Conservation (phyloP, 2,888 invertebrate genomes). For the Arctia plantaginis region DNA sequence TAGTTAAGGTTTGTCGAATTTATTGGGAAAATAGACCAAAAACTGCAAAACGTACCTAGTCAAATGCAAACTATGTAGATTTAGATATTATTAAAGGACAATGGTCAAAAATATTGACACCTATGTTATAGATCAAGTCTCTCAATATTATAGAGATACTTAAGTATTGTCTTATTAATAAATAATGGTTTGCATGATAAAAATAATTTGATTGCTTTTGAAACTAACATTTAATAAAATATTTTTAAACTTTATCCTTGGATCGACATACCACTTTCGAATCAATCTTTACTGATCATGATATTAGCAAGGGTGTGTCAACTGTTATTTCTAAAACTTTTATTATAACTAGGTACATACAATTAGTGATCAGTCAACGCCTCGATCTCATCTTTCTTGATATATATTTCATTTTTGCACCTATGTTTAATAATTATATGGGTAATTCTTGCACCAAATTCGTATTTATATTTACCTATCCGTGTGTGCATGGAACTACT, state of each 20-base stretch:
- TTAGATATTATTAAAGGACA: neutral
- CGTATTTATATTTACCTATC: too few relatives aligned
- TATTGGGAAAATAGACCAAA: neutral
- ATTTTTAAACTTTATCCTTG: slow-evolving; percentile 28
- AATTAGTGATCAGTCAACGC: too few relatives aligned
- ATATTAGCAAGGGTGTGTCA: slow-evolving; percentile 35
- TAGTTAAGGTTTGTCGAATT: neutral
- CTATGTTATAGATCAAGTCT: neutral
- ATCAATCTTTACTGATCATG: slow-evolving; percentile 38
- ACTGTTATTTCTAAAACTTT: slow-evolving; percentile 14
- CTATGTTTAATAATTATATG: too few relatives aligned
- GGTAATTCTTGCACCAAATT: too few relatives aligned
- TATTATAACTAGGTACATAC: neutral
- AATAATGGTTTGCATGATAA: neutral
- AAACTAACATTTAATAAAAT: neutral
- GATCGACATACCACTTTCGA: slow-evolving; percentile 33
- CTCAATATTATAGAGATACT: neutral
- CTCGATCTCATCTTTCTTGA: too few relatives aligned
- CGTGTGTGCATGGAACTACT: too few relatives aligned
- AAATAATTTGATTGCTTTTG: neutral
- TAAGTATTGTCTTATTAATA: neutral
- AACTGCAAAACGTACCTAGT: neutral
- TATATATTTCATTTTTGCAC: too few relatives aligned
- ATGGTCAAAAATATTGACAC: neutral
- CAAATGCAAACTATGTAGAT: neutral